Conservation (phyloP, 1,140 invertebrate species). For the Halictus rubicundus region DNA sequence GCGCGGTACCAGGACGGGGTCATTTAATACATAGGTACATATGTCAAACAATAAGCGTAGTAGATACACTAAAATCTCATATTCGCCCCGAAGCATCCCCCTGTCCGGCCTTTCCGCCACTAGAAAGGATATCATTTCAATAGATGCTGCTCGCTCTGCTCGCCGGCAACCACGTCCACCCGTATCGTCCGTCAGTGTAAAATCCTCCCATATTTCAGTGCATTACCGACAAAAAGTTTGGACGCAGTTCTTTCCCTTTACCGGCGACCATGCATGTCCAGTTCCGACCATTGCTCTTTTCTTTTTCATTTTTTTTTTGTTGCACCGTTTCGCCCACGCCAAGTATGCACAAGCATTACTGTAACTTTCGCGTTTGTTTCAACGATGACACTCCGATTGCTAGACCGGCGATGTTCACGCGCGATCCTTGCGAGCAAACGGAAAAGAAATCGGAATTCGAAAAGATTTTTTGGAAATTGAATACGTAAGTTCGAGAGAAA, state of each 20-base stretch:
- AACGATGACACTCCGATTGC: no score
- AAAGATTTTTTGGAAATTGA: no score
- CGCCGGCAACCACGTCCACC: slow-evolving; percentile 14
- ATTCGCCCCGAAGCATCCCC: slow-evolving; percentile 40
- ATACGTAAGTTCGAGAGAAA: no score
- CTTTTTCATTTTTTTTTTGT: no score
- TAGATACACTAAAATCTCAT: slow-evolving; percentile 55
- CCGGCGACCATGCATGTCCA: not conserved
- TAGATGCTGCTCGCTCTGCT: slow-evolving; percentile 7
- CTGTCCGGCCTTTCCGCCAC: slow-evolving; percentile 18
- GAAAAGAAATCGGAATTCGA: no score
- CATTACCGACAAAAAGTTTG: not conserved
- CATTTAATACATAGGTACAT: slow-evolving; percentile 50
- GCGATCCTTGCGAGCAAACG: no score
- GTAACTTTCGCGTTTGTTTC: no score
- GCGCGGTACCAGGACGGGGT: slow-evolving; percentile 1
- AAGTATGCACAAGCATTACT: no score
- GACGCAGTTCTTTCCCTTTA: not conserved
- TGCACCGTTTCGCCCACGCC: no score
- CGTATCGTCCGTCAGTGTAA: slow-evolving; percentile 7
- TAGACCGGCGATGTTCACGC: no score
- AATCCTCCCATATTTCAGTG: slow-evolving; percentile 14
- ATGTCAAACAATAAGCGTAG: slow-evolving; percentile 34
- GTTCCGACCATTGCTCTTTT: no score
- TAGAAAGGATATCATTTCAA: slow-evolving; percentile 47